These are phyloP conservation scores for human (Homo sapiens) DNA, from an alignment of 2,113 vertebrate species.

Conservation along the genomic window DNA sequence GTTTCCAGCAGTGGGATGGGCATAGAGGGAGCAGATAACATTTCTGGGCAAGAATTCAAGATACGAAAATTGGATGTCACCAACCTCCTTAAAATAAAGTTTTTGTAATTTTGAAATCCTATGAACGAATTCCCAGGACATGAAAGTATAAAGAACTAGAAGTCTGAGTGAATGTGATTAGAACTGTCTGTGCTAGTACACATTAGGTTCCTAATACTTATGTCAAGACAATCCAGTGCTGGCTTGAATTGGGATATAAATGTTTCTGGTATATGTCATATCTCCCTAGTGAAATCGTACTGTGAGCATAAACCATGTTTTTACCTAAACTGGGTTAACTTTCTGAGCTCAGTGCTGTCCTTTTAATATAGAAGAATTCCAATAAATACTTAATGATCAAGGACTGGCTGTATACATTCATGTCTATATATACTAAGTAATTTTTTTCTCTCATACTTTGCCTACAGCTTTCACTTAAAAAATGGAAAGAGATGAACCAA, in stretches of 20 bases:
- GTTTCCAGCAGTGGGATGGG: not conserved
- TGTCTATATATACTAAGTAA: slow-evolving; percentile 12
- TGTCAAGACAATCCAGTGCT: not conserved
- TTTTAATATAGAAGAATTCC: slow-evolving; percentile 14
- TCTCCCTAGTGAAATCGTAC: not conserved
- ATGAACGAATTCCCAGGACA: slow-evolving; percentile 41
- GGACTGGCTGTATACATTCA: not conserved
- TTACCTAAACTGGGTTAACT: not conserved
- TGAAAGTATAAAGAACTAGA: not conserved
- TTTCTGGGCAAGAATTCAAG: slow-evolving; percentile 62
- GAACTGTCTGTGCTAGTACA: not conserved
- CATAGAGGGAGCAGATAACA: not conserved
- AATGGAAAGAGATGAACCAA: slow-evolving; percentile 63
- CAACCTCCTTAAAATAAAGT: slow-evolving; percentile 40
- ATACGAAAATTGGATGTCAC: slow-evolving; percentile 30
- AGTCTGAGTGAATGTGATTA: not conserved
- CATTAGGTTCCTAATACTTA: not conserved
- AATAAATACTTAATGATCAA: slow-evolving; percentile 62
- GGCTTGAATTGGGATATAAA: not conserved
- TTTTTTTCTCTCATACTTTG: slow-evolving; percentile 47
- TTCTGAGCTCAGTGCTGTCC: not conserved
- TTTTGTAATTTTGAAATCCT: slow-evolving; percentile 53
- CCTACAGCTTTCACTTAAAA: slow-evolving; percentile 62
- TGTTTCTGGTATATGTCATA: not conserved
- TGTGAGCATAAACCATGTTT: not conserved